Evolutionary conservation across 1,140 invertebrate species (phyloP).

Genomic region (Bombus vancouverensis): DNA sequence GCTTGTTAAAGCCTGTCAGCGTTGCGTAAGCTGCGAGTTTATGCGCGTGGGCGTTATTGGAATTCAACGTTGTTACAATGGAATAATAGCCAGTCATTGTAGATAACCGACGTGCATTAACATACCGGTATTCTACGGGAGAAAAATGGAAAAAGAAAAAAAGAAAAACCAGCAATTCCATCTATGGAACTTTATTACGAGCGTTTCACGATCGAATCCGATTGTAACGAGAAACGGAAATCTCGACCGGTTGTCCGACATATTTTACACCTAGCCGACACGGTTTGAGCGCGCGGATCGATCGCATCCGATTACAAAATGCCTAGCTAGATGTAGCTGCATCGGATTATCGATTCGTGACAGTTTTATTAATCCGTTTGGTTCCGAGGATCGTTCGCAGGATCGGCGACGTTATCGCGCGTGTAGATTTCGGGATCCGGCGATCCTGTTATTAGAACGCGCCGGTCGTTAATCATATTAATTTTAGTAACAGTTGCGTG

Average conservation of each 20-base stretch:
- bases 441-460: slow-evolving; percentile 16
- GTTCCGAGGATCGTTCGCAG: neutral
- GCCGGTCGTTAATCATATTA: neutral
- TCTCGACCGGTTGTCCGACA: neutral
- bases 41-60: neutral
- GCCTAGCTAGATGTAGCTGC: neutral
- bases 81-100: neutral
- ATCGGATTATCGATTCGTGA: neutral
- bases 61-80: slow-evolving; percentile 7
- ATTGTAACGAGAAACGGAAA: neutral
- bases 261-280: too few species aligned
- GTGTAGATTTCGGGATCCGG: neutral
- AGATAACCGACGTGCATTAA: neutral
- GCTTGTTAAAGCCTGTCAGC: slow-evolving; percentile 9
- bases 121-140: neutral
- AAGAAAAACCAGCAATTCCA: neutral
- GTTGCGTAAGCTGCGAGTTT: slow-evolving; percentile 8
- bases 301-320: neutral
- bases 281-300: too few species aligned
- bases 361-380: slow-evolving; percentile 13
- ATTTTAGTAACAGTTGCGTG: slow-evolving; percentile 18
- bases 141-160: neutral
- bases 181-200: neutral
- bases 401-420: neutral
- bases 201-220: neutral